A percentile compares a stretch with the other conserved stretches of the same genome.
Evolutionary conservation across 2,888 invertebrate genomes (phyloP).

Genomic region (Xestia c-nigrum): DNA sequence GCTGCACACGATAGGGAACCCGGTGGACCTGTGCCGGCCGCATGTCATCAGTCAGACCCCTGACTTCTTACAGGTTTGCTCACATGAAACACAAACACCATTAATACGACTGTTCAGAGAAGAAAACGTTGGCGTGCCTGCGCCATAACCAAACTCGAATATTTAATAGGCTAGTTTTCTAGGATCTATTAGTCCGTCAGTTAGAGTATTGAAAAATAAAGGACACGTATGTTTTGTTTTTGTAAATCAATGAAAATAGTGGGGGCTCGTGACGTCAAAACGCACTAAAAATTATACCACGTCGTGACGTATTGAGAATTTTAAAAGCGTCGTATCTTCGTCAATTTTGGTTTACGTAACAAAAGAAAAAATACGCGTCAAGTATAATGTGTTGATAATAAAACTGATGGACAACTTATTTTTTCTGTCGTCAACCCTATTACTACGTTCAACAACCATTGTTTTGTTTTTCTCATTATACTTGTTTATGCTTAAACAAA

Average conservation of each 20-base stretch:
- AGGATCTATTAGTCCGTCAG: no score
- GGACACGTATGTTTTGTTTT: no score
- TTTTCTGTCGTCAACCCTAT: not conserved
- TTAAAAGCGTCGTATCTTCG: no score
- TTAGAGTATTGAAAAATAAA: no score
- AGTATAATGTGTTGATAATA: no score
- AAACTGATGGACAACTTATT: no score
- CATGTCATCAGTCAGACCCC: slow-evolving; percentile 93
- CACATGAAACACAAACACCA: not conserved
- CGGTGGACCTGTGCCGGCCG: slow-evolving; percentile 97
- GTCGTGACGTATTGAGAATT: no score
- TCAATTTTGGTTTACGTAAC: no score
- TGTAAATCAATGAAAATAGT: no score
- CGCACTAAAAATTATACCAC: no score
- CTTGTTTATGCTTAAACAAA: not conserved
- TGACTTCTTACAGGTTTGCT: slow-evolving; percentile 90
- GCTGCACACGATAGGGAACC: slow-evolving; percentile 98
- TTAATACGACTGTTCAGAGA: not conserved
- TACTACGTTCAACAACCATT: not conserved
- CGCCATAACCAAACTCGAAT: not conserved
- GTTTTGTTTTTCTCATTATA: not conserved
- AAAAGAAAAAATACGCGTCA: no score
- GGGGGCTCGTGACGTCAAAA: no score
- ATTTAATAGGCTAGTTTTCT: not conserved
- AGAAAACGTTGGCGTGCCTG: not conserved